These are phyloP conservation scores for Yponomeuta cagnagella DNA, from an alignment of 2,888 invertebrate species.

Conservation along the genomic window DNA sequence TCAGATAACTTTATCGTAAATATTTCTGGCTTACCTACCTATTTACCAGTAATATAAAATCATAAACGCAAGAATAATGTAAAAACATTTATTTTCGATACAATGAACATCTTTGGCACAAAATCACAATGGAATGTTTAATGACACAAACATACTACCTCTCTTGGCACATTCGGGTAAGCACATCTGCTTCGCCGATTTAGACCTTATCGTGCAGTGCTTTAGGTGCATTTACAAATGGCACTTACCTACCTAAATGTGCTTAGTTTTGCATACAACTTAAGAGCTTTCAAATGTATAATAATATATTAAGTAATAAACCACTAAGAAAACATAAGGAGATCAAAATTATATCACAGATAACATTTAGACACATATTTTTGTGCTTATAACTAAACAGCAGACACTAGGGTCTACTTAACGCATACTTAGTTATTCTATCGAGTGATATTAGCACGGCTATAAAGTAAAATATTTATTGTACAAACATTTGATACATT, in stretches of 20 bases:
- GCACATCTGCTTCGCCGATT: background rate
- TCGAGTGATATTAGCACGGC: too few species aligned
- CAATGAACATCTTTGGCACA: conserved; percentile 25
- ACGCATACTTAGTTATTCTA: too few species aligned
- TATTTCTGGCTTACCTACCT: background rate
- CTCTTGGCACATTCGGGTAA: background rate
- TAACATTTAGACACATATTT: conserved; percentile 17
- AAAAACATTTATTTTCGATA: conserved; percentile 26
- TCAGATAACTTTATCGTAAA: background rate
- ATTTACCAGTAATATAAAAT: background rate
- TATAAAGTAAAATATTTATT: too few species aligned
- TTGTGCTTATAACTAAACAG: conserved; percentile 10
- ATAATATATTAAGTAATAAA: conserved; percentile 15
- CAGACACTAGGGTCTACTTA: too few species aligned
- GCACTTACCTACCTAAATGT: background rate
- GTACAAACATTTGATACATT: too few species aligned
- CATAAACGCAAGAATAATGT: background rate
- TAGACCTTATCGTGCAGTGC: background rate
- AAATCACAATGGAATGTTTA: conserved; percentile 22
- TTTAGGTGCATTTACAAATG: conserved; percentile 1
- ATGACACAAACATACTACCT: conserved; percentile 14
- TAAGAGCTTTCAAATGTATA: background rate
- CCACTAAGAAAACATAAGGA: conserved; percentile 23
- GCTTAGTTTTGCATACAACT: background rate
- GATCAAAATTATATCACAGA: conserved; percentile 44